Evolutionary conservation across 2,797 vertebrate species (phyloP).

Genomic region (Falco peregrinus): DNA sequence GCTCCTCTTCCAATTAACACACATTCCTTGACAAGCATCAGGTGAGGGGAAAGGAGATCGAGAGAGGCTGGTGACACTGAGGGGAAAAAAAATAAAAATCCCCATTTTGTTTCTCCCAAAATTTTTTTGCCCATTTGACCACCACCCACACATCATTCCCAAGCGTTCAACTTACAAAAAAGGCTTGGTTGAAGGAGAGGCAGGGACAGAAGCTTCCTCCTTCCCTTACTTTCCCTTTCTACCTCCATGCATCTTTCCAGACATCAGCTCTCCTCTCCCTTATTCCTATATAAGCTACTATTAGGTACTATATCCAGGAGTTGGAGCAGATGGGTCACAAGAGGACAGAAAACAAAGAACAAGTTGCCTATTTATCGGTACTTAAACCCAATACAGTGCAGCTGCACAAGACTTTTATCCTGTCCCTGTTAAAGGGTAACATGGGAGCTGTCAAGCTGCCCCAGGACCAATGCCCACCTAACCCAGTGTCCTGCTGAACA

Average conservation of each 20-base stretch:
- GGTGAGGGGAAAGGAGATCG: not conserved
- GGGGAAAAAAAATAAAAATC: not conserved
- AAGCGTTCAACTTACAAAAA: not conserved
- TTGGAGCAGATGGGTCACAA: not conserved
- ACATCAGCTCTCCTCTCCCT: not conserved
- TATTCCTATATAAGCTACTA: not conserved
- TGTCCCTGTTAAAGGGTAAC: not conserved
- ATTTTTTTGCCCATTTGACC: not conserved
- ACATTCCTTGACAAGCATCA: not conserved
- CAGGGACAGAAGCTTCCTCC: too few relatives aligned
- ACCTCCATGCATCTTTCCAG: not conserved
- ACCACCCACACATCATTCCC: not conserved
- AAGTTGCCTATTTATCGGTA: not conserved
- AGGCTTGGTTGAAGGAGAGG: not conserved
- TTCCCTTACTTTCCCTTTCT: not conserved
- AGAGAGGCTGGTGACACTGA: not conserved
- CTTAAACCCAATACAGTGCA: not conserved
- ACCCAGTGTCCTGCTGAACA: not conserved
- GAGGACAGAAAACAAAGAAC: not conserved
- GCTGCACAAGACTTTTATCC: not conserved
- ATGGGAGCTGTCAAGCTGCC: not conserved
- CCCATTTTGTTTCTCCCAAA: not conserved
- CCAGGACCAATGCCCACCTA: not conserved
- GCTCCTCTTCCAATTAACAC: not conserved
- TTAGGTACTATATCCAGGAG: not conserved